phyloP scores from a whole-genome alignment of 2,113 vertebrate species.

The Lethenteron camtschaticum region DNA sequence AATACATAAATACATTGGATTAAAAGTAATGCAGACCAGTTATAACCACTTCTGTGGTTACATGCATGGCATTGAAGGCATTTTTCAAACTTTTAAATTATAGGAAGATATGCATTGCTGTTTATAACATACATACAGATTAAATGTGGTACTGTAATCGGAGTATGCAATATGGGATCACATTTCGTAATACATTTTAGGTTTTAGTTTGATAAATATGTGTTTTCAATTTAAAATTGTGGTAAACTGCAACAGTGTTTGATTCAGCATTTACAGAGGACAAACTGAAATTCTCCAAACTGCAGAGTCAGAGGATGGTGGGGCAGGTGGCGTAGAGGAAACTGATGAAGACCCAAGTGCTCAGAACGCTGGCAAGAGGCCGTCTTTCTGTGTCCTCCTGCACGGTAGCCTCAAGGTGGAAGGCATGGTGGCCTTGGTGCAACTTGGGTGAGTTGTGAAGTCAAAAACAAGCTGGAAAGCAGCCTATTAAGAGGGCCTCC shows the following conservation, averaged over 20 bases:
- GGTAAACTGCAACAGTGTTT: no score
- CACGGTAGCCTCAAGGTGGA: slow-evolving; percentile 95
- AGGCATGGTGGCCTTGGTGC: slow-evolving; percentile 93
- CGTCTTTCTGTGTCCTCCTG: slow-evolving; percentile 85
- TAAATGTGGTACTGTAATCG: background rate
- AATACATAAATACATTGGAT: background rate
- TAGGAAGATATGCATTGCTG: background rate
- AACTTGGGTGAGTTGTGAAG: slow-evolving; percentile 48
- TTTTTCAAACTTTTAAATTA: background rate
- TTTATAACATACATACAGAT: background rate
- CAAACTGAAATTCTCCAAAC: no score
- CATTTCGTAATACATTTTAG: no score
- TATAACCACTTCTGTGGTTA: background rate
- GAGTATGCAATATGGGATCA: no score
- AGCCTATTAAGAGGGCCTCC: no score
- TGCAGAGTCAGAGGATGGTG: no score
- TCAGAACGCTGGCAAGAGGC: slow-evolving; percentile 78
- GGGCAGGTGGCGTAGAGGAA: background rate
- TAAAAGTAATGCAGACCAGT: background rate
- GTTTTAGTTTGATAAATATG: no score
- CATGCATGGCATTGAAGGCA: background rate
- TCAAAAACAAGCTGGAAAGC: background rate
- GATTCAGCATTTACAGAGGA: no score
- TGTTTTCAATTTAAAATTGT: no score
- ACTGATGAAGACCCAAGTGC: background rate